These are phyloP conservation scores for Drosophila pegasa DNA, from an alignment of 2,888 invertebrate genomes.

Conservation along the genomic window DNA sequence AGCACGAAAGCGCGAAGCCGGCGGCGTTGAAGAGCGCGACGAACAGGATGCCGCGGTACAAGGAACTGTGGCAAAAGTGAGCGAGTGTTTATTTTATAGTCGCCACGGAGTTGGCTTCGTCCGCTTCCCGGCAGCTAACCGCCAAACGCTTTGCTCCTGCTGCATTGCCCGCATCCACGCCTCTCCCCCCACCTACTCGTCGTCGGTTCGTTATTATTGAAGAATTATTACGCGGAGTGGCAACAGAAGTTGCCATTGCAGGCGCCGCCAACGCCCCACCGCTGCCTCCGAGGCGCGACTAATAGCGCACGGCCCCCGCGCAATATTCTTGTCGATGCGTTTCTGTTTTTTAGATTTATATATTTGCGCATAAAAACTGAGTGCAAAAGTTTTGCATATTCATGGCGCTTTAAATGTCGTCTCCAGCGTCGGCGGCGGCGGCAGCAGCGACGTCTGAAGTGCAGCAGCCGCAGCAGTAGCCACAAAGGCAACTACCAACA, in stretches of 20 bases:
- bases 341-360: slow-evolving; percentile 55
- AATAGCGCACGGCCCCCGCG: slow-evolving; percentile 57
- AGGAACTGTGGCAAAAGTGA: slow-evolving; percentile 62
- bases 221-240: slow-evolving; percentile 71
- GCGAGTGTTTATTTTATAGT: slow-evolving; percentile 78
- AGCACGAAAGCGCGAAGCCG: slow-evolving; percentile 50
- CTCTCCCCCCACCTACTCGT: not conserved
- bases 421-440: slow-evolving; percentile 55
- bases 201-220: slow-evolving; percentile 67
- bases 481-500: slow-evolving; percentile 69
- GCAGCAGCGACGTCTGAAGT: slow-evolving; percentile 61
- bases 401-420: slow-evolving; percentile 79
- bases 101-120: slow-evolving; percentile 61
- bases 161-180: slow-evolving; percentile 2
- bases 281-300: slow-evolving; percentile 43
- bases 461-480: slow-evolving; percentile 54
- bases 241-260: slow-evolving; percentile 69
- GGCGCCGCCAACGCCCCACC: slow-evolving; percentile 11
- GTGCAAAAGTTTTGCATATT: slow-evolving; percentile 80
- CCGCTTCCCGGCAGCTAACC: slow-evolving; percentile 33
- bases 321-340: slow-evolving; percentile 43
- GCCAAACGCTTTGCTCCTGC: slow-evolving; percentile 52
- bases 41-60: slow-evolving; percentile 46
- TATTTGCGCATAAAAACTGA: slow-evolving; percentile 70
- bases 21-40: slow-evolving; percentile 13